Percentiles rank a stretch among this genome's conserved stretches.
These are phyloP conservation scores for Gisinianus flammeolus DNA, from an alignment of 2,888 invertebrate genomes.

Conservation along the genomic window DNA sequence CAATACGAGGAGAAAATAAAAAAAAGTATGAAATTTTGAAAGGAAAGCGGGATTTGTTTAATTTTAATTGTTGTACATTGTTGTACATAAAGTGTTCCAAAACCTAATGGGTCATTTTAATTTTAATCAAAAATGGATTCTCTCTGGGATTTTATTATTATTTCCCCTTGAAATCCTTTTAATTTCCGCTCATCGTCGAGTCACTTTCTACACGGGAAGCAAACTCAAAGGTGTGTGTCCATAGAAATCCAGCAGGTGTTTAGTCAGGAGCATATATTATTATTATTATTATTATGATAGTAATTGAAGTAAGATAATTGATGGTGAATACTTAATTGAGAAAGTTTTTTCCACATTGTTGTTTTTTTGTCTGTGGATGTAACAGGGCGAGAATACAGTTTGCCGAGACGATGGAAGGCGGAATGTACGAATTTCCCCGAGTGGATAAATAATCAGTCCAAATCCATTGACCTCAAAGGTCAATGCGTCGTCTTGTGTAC, in stretches of 20 bases:
- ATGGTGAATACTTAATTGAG: not conserved
- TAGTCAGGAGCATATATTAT: no score
- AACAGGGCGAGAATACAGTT: not conserved
- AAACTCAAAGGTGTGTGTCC: not conserved
- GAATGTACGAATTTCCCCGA: not conserved
- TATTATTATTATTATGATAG: no score
- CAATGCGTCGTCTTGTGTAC: not conserved
- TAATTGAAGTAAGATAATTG: no score
- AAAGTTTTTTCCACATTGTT: not conserved
- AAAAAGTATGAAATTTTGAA: no score
- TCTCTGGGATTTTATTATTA: not conserved
- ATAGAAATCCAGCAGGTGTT: not conserved
- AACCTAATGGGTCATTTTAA: not conserved
- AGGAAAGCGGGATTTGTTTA: no score
- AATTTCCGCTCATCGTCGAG: not conserved
- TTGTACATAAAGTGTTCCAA: no score
- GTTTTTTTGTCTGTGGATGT: not conserved
- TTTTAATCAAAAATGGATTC: not conserved
- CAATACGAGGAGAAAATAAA: no score
- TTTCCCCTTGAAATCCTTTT: not conserved
- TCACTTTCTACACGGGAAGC: not conserved
- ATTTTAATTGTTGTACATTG: no score
- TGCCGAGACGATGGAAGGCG: not conserved
- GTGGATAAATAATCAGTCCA: not conserved
- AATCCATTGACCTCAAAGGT: not conserved